Percentiles rank a stretch among this genome's conserved stretches.
Evolutionary conservation across 2,113 vertebrate genomes (phyloP).

Genomic region (Hyperopisus bebe): DNA sequence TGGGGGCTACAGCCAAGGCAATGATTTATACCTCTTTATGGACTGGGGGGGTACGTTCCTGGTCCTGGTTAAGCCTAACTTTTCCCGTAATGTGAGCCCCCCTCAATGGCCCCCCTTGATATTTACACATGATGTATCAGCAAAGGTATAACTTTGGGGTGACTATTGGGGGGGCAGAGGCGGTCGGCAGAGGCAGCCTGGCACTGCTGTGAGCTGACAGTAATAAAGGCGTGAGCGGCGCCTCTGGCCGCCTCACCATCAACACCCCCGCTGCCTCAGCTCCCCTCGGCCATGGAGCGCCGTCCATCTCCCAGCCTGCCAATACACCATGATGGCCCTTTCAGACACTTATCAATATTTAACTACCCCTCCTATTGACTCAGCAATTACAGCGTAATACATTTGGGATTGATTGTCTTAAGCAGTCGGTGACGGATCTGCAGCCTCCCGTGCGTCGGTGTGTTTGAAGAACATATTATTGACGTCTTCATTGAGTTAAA

Average conservation of each 20-base stretch:
- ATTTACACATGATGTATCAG: not conserved
- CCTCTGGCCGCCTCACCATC: conserved; percentile 46
- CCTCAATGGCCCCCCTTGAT: not conserved
- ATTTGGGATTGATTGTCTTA: conserved; percentile 79
- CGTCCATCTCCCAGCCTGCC: conserved; percentile 64
- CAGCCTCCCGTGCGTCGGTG: not conserved
- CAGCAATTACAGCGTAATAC: conserved; percentile 75
- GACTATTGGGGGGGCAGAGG: no score
- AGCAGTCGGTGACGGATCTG: conserved; percentile 40
- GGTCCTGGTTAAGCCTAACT: not conserved
- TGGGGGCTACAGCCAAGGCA: not conserved
- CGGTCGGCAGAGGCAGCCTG: not conserved
- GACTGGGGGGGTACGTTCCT: not conserved
- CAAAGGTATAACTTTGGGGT: not conserved
- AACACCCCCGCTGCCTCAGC: conserved; percentile 31
- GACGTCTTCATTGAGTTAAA: not conserved
- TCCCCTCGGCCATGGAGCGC: conserved; percentile 31
- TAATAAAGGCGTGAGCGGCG: conserved; percentile 54
- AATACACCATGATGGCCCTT: conserved; percentile 66
- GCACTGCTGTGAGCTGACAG: conserved; percentile 25
- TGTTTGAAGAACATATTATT: not conserved
- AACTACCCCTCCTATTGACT: conserved; percentile 70
- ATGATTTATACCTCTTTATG: not conserved
- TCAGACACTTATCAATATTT: conserved; percentile 80
- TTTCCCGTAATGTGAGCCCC: not conserved